Conservation (phyloP, 2,797 vertebrate genomes). For the Nannoperca obscura region DNA sequence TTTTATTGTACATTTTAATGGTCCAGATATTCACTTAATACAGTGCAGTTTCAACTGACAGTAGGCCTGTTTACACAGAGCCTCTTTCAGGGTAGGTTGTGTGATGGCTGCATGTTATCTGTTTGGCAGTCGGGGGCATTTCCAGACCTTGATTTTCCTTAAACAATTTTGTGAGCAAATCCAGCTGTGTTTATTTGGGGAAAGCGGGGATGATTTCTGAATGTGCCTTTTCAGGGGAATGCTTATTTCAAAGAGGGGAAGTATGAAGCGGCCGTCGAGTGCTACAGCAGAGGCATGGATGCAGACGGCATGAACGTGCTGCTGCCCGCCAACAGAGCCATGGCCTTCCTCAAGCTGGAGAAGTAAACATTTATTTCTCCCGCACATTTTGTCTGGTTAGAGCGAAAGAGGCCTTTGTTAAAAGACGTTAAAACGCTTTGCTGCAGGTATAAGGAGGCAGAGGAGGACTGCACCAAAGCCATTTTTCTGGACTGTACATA, state of each 20-base stretch:
- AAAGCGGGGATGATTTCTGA: not conserved
- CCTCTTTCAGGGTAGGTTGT: too few relatives aligned
- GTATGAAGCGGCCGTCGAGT: constrained; percentile 93
- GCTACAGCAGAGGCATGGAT: constrained; percentile 92
- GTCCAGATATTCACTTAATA: not conserved
- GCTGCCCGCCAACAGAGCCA: constrained; percentile 96
- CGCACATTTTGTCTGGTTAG: rapidly evolving
- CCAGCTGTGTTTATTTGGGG: not conserved
- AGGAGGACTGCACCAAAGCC: constrained; percentile 92
- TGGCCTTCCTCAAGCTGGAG: constrained; percentile 94
- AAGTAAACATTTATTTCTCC: constrained; percentile 77
- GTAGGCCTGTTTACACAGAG: not conserved
- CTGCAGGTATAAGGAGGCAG: constrained; percentile 91
- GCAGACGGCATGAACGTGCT: constrained; percentile 92
- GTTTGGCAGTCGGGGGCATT: too few relatives aligned
- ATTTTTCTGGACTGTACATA: constrained; percentile 91
- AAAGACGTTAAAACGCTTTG: not conserved
- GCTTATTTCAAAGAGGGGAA: constrained; percentile 97
- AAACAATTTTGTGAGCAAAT: not conserved
- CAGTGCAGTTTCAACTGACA: not conserved
- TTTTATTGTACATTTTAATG: too few relatives aligned
- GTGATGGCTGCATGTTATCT: too few relatives aligned
- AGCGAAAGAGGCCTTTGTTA: not conserved
- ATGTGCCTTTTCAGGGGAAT: constrained; percentile 88
- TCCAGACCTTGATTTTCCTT: not conserved